A percentile compares a stretch with the other conserved stretches of the same genome.
phyloP scores from a whole-genome alignment of 1,140 invertebrate genomes.

The Neelides sp. region DNA sequence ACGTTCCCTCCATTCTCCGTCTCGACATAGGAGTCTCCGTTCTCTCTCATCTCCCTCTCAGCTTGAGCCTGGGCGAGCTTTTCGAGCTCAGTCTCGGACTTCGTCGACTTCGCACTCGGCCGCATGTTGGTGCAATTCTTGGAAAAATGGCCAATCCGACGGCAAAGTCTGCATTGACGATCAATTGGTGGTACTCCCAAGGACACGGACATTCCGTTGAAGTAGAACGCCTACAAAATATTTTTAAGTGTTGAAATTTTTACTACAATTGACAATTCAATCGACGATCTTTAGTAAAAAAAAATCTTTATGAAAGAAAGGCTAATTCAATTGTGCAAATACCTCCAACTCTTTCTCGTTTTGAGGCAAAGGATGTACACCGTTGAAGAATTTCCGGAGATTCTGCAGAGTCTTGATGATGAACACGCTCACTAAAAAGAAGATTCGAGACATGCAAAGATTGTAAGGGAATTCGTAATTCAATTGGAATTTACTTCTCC shows the following conservation, averaged over 20 bases:
- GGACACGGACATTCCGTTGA: too few species aligned
- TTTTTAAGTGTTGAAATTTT: neutral
- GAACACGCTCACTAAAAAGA: slow-evolving; percentile 43
- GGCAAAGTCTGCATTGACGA: slow-evolving; percentile 45
- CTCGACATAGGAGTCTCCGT: too few species aligned
- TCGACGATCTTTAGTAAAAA: too few species aligned
- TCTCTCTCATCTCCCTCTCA: too few species aligned
- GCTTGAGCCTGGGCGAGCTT: too few species aligned
- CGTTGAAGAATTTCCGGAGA: slow-evolving; percentile 38
- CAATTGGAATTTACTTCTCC: slow-evolving; percentile 41
- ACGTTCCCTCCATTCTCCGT: too few species aligned
- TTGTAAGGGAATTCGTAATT: neutral
- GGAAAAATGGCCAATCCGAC: slow-evolving; percentile 47
- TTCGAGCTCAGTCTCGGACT: too few species aligned
- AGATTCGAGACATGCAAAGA: slow-evolving; percentile 8
- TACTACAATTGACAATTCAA: neutral
- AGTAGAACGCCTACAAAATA: slow-evolving; percentile 15
- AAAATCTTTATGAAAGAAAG: too few species aligned
- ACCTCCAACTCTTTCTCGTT: too few species aligned
- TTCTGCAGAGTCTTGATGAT: slow-evolving; percentile 43
- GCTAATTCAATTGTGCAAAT: too few species aligned
- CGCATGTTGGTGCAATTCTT: slow-evolving; percentile 38
- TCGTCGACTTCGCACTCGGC: too few species aligned
- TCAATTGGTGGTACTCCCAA: slow-evolving; percentile 45
- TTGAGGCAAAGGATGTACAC: too few species aligned